Evolutionary conservation across 2,113 vertebrate genomes (phyloP).

Genomic region (Candoia aspera): DNA sequence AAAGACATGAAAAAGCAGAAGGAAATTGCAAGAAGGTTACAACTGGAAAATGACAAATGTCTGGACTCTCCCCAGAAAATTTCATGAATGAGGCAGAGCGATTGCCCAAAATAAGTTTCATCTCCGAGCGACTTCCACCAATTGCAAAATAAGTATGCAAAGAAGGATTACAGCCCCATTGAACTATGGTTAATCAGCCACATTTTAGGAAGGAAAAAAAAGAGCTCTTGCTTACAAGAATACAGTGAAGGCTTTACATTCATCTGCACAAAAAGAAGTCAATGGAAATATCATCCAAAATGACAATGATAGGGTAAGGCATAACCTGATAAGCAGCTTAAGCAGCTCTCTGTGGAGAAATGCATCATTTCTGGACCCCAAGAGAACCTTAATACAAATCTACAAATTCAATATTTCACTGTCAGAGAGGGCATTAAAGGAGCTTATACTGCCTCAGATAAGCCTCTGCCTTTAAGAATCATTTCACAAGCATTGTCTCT

Average conservation of each 20-base stretch:
- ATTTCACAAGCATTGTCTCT: constrained; percentile 15
- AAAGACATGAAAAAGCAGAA: not conserved
- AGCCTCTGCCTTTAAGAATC: constrained; percentile 10
- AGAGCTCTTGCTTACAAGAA: not conserved
- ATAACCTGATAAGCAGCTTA: constrained; percentile 31
- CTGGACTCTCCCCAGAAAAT: not conserved
- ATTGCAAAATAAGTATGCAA: not conserved
- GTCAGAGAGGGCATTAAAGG: constrained; percentile 22
- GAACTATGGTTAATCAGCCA: not conserved
- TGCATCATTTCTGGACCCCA: constrained; percentile 7
- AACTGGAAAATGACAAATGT: not conserved
- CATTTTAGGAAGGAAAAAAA: not conserved
- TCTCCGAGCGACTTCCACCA: not conserved
- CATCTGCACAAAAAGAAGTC: constrained; percentile 18
- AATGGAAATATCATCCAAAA: constrained; percentile 32
- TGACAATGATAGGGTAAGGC: constrained; percentile 15
- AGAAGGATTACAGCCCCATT: not conserved
- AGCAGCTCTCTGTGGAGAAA: constrained; percentile 21
- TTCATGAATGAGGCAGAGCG: not conserved
- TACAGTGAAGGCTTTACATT: constrained; percentile 9
- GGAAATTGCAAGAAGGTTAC: not conserved
- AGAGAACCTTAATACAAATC: constrained; percentile 25
- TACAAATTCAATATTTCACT: constrained; percentile 21
- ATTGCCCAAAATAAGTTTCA: not conserved
- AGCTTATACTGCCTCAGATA: constrained; percentile 23